These are phyloP conservation scores for Eonycteris spelaea DNA, from an alignment of 2,113 vertebrate genomes.

Conservation along the genomic window DNA sequence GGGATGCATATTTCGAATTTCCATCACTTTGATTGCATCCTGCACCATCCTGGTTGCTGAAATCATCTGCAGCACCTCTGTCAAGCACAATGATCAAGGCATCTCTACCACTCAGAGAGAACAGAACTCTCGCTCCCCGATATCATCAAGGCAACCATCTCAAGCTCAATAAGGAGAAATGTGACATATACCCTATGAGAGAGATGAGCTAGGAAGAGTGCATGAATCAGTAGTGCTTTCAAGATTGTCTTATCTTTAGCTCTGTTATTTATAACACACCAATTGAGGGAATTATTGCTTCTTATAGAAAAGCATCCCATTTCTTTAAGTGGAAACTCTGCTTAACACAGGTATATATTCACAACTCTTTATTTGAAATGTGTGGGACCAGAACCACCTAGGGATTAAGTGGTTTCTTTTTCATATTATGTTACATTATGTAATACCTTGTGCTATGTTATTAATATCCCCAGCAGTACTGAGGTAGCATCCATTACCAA, in stretches of 20 bases:
- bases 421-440: not conserved
- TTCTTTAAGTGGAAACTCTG: not conserved
- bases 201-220: not conserved
- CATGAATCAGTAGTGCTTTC: not conserved
- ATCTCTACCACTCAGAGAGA: not conserved
- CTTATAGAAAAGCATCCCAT: not conserved
- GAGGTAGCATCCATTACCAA: not conserved
- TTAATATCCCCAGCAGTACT: not conserved
- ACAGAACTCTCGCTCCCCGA: not conserved
- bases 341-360: not conserved
- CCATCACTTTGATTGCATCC: not conserved
- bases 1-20: not conserved
- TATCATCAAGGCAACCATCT: not conserved
- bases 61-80: not conserved
- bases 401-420: not conserved
- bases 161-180: not conserved
- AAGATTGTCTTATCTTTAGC: not conserved
- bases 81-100: not conserved
- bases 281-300: not conserved
- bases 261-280: not conserved
- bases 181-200: not conserved
- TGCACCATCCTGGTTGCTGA: not conserved
- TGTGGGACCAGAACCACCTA: not conserved
- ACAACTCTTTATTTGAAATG: not conserved
- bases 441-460: not conserved